These are phyloP conservation scores for Clarias laeviceps DNA, from an alignment of 2,797 vertebrate species.

Conservation along the genomic window DNA sequence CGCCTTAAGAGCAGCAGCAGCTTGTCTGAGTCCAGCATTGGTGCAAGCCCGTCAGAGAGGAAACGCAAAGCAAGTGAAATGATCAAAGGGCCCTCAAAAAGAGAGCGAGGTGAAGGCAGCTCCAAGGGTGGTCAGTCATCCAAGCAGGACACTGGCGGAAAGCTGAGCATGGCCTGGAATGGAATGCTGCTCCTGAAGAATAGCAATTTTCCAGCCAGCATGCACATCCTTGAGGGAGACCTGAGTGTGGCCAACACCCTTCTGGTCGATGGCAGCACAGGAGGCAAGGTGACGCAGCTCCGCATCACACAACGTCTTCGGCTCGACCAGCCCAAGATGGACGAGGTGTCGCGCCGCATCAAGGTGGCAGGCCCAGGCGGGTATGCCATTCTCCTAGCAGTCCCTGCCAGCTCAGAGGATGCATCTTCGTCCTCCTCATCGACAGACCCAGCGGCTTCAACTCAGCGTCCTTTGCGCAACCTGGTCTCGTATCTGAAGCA, in stretches of 20 bases:
- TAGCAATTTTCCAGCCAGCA: slow-evolving; percentile 98
- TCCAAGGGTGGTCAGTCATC: slow-evolving; percentile 70
- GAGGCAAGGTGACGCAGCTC: slow-evolving; percentile 90
- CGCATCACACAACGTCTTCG: slow-evolving; percentile 98
- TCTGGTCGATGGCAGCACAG: slow-evolving; percentile 84
- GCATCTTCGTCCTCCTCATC: slow-evolving; percentile 72
- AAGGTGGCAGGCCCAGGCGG: slow-evolving; percentile 94
- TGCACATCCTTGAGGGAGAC: slow-evolving; percentile 96
- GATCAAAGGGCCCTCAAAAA: slow-evolving; percentile 81
- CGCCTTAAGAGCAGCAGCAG: slow-evolving; percentile 70
- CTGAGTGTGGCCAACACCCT: slow-evolving; percentile 89
- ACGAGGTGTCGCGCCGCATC: slow-evolving; percentile 97
- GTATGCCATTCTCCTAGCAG: slow-evolving; percentile 92
- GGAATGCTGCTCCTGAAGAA: slow-evolving; percentile 98
- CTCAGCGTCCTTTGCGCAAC: slow-evolving; percentile 96
- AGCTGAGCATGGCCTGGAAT: slow-evolving; percentile 91
- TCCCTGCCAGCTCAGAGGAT: slow-evolving; percentile 86
- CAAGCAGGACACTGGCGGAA: slow-evolving; percentile 75
- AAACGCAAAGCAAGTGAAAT: slow-evolving; percentile 80
- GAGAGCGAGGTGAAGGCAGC: slow-evolving; percentile 76
- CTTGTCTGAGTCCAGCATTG: slow-evolving; percentile 64
- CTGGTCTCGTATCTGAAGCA: slow-evolving; percentile 99
- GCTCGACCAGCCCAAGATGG: slow-evolving; percentile 97
- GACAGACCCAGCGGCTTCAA: slow-evolving; percentile 84
- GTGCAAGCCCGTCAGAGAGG: slow-evolving; percentile 64